A percentile compares a stretch with the other conserved stretches of the same genome.
phyloP scores from a whole-genome alignment of 2,113 vertebrate genomes.

The Tyto alba region DNA sequence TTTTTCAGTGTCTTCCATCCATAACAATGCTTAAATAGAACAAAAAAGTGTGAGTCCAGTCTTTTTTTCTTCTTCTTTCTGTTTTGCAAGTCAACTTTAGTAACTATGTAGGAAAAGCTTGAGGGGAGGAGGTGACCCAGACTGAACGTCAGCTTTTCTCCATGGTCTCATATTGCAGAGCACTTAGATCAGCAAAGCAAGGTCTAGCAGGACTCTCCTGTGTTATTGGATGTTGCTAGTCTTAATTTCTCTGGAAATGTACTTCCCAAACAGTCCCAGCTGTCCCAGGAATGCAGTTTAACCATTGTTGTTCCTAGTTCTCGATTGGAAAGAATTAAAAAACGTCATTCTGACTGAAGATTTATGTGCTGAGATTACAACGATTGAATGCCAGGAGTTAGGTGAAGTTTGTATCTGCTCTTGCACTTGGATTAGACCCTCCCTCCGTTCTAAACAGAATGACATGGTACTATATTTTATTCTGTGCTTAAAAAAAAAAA shows the following conservation, averaged over 20 bases:
- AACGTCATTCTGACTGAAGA: not conserved
- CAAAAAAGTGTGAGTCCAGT: not conserved
- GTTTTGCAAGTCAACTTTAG: not conserved
- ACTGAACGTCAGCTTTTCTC: not conserved
- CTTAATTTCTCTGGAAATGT: slow-evolving; percentile 14
- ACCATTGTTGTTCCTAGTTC: not conserved
- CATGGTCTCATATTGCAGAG: not conserved
- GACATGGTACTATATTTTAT: not conserved
- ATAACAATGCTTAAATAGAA: not conserved
- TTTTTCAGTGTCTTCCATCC: not conserved
- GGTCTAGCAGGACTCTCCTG: not conserved
- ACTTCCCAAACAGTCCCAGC: slow-evolving; percentile 29
- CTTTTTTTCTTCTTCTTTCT: not conserved
- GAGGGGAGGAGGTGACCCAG: not conserved
- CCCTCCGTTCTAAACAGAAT: not conserved
- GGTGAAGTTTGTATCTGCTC: not conserved
- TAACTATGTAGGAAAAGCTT: not conserved
- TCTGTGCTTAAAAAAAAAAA: not conserved
- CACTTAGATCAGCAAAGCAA: slow-evolving; percentile 1
- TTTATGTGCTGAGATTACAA: not conserved
- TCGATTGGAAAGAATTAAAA: not conserved
- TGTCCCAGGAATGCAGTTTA: slow-evolving; percentile 49
- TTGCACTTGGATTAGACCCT: not conserved
- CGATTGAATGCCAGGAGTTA: not conserved
- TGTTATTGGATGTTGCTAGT: slow-evolving; percentile 20